Conservation (phyloP, 2,113 vertebrate species). For the Cyprinus carpio region DNA sequence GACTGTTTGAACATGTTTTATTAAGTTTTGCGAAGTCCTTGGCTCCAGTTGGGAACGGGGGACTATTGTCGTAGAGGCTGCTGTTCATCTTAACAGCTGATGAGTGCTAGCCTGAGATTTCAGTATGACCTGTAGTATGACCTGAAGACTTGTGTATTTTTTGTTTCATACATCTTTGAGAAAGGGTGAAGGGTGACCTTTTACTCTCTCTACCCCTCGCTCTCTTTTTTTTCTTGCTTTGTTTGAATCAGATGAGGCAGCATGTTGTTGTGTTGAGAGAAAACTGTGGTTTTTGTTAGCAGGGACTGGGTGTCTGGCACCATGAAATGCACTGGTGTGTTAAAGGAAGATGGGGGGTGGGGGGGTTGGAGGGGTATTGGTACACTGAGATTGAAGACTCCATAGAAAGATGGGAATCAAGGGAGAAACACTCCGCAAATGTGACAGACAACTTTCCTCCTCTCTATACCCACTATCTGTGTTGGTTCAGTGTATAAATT, state of each 20-base stretch:
- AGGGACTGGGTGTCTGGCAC: conserved; percentile 79
- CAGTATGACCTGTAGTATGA: background rate
- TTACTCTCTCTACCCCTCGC: conserved; percentile 54
- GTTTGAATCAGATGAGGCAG: conserved; percentile 70
- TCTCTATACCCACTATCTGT: background rate
- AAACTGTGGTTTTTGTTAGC: conserved; percentile 79
- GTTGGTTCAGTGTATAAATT: background rate
- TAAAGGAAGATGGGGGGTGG: conserved; percentile 42
- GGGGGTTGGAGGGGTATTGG: conserved; percentile 71
- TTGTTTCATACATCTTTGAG: background rate
- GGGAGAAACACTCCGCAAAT: conserved; percentile 40
- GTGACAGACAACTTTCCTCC: background rate
- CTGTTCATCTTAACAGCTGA: conserved; percentile 72
- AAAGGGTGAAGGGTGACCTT: conserved; percentile 34
- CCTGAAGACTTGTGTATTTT: background rate
- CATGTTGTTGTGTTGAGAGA: conserved; percentile 67
- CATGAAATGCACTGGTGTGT: conserved; percentile 70
- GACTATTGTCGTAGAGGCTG: conserved; percentile 76
- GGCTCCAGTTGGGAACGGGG: conserved; percentile 68
- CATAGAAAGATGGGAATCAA: conserved; percentile 57
- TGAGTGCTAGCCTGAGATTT: conserved; percentile 53
- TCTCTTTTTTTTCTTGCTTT: conserved; percentile 27
- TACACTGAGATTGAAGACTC: conserved; percentile 72
- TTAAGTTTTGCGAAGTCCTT: conserved; percentile 71
- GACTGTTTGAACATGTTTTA: conserved; percentile 75